These are phyloP conservation scores for Lepilemur septentrionalis DNA, from an alignment of 2,797 vertebrate genomes.

Conservation along the genomic window DNA sequence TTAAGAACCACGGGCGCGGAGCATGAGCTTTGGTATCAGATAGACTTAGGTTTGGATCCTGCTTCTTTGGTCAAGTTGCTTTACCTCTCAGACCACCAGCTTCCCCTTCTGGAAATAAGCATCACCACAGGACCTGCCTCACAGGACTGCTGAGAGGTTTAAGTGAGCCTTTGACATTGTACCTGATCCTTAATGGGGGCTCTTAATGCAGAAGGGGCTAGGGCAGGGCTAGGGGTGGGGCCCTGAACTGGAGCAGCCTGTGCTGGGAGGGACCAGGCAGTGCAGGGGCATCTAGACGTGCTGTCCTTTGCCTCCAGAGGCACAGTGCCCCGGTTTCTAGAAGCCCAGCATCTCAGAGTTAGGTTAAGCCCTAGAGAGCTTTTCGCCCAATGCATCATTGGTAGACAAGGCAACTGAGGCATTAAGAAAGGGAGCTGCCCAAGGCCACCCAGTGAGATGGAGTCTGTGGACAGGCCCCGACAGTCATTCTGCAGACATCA, in stretches of 20 bases:
- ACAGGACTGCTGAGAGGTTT: not conserved
- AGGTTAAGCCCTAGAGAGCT: not conserved
- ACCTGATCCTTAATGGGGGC: not conserved
- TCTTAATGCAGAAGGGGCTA: not conserved
- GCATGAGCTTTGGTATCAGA: not conserved
- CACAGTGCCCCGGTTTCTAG: not conserved
- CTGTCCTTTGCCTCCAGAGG: not conserved
- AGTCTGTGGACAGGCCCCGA: not conserved
- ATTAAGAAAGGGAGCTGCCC: not conserved
- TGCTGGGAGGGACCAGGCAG: not conserved
- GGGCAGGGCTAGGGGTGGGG: rapidly evolving
- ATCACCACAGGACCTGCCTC: not conserved
- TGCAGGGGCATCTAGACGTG: rapidly evolving
- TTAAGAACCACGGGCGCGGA: not conserved
- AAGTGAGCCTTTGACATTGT: not conserved
- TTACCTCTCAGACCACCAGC: not conserved
- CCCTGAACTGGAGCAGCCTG: not conserved
- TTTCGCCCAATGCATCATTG: not conserved
- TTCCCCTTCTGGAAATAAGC: not conserved
- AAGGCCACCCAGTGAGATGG: not conserved
- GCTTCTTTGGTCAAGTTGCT: not conserved
- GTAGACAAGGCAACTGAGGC: not conserved
- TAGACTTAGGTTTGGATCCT: not conserved
- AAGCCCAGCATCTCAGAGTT: not conserved
- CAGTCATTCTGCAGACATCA: not conserved